These are phyloP conservation scores for Sarcophaga rosellei DNA, from an alignment of 2,888 invertebrate species.

Conservation along the genomic window DNA sequence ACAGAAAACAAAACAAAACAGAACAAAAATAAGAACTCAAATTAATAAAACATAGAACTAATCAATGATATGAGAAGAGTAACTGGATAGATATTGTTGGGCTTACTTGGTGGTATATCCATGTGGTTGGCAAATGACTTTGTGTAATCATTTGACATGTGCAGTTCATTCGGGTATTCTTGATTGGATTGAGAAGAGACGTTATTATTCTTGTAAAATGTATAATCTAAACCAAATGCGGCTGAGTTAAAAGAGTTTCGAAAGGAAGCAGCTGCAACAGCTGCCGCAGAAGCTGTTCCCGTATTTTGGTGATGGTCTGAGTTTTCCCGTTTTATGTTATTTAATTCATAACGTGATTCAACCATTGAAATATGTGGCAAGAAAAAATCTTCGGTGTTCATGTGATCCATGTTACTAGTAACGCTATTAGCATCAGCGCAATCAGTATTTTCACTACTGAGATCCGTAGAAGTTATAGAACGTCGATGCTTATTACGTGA, in stretches of 20 bases:
- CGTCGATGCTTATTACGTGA: slow-evolving; percentile 78
- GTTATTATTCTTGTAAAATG: slow-evolving; percentile 75
- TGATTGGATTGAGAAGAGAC: slow-evolving; percentile 68
- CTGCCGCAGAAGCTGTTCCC: slow-evolving; percentile 46
- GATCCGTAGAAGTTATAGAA: slow-evolving; percentile 71
- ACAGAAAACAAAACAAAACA: not conserved
- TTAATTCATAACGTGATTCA: slow-evolving; percentile 79
- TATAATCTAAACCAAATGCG: slow-evolving; percentile 78
- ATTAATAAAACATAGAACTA: slow-evolving; percentile 18
- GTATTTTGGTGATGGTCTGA: slow-evolving; percentile 73
- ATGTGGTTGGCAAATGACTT: slow-evolving; percentile 81
- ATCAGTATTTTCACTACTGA: slow-evolving; percentile 71
- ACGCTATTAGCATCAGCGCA: slow-evolving; percentile 75
- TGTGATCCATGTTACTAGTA: slow-evolving; percentile 78
- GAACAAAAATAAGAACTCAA: not conserved
- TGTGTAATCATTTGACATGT: slow-evolving; percentile 79
- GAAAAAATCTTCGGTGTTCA: slow-evolving; percentile 80
- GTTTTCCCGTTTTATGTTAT: slow-evolving; percentile 78
- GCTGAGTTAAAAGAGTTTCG: slow-evolving; percentile 75
- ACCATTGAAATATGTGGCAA: slow-evolving; percentile 80
- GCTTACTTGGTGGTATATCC: slow-evolving; percentile 81
- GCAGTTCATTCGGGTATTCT: slow-evolving; percentile 80
- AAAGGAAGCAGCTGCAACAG: slow-evolving; percentile 70
- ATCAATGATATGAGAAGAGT: slow-evolving; percentile 13
- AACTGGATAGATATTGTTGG: slow-evolving; percentile 44